Conservation (phyloP, 92 coral and sea anemone species). For the Paramuricea clavata region DNA sequence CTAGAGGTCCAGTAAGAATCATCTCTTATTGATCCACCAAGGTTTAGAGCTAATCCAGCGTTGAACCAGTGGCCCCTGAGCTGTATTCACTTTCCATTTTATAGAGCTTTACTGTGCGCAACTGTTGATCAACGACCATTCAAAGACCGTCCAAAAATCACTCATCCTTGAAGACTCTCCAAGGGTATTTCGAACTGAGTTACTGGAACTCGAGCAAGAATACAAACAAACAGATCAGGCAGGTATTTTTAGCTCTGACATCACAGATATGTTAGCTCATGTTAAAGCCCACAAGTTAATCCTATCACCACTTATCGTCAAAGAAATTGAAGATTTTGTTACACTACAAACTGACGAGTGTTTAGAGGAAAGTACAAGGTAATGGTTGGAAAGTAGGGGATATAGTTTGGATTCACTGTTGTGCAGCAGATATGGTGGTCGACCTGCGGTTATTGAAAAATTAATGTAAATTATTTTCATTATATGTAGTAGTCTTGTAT, state of each 20-base stretch:
- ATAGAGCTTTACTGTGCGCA: constrained; percentile 80
- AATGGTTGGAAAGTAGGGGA: not conserved
- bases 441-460: too few relatives aligned
- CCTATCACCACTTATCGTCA: not conserved
- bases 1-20: too few relatives aligned
- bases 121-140: constrained; percentile 70
- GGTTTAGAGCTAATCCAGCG: too few relatives aligned
- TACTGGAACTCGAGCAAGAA: constrained; percentile 71
- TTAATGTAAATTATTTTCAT: too few relatives aligned
- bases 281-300: constrained; percentile 1
- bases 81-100: constrained; percentile 13
- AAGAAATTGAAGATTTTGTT: constrained; percentile 30
- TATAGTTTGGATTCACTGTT: too few relatives aligned
- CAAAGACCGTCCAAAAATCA: constrained; percentile 49
- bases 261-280: not conserved
- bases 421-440: too few relatives aligned
- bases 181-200: constrained; percentile 67
- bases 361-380: not conserved
- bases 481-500: too few relatives aligned
- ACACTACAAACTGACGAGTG: not conserved
- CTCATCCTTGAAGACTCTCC: constrained; percentile 72
- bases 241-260: constrained; percentile 2
- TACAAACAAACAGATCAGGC: constrained; percentile 76
- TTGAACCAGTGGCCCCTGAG: too few relatives aligned
- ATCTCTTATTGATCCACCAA: too few relatives aligned